A percentile compares a stretch with the other conserved stretches of the same genome.
These are phyloP conservation scores for Stenopsyche tienmushanensis DNA, from an alignment of 1,140 invertebrate species.

Conservation along the genomic window DNA sequence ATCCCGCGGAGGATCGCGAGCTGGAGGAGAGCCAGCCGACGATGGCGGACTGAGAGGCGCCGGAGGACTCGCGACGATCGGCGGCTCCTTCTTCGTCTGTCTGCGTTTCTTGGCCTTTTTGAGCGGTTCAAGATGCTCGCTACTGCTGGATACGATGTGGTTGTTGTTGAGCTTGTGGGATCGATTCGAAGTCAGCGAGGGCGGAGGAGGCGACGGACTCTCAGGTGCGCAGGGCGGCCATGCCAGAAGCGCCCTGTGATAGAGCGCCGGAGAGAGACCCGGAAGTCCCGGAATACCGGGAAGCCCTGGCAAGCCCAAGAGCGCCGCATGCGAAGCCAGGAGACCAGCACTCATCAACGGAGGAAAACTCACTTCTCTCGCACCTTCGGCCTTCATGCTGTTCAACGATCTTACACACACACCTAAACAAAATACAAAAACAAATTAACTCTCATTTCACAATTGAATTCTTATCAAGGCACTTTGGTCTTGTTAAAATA, in stretches of 20 bases:
- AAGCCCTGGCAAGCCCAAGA: conserved; percentile 44
- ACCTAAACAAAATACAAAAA: conserved; percentile 44
- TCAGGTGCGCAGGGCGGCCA: conserved; percentile 42
- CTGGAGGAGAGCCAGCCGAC: conserved; percentile 51
- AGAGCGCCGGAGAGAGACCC: conserved; percentile 53
- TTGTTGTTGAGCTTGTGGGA: conserved; percentile 38
- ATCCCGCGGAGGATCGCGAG: conserved; percentile 63
- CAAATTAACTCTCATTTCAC: too few relatives aligned
- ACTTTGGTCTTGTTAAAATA: too few relatives aligned
- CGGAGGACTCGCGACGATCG: conserved; percentile 48
- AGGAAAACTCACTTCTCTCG: conserved; percentile 50
- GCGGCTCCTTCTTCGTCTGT: conserved; percentile 21
- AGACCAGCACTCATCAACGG: conserved; percentile 51
- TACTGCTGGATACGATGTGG: conserved; percentile 34
- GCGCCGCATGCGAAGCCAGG: conserved; percentile 51
- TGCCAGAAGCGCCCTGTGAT: conserved; percentile 49
- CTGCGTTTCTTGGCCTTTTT: conserved; percentile 44
- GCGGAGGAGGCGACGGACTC: conserved; percentile 28
- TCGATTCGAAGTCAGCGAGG: background rate
- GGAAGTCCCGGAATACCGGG: conserved; percentile 46
- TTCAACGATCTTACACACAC: conserved; percentile 54
- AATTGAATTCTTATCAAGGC: too few relatives aligned
- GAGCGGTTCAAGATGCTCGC: conserved; percentile 17
- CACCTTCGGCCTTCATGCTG: conserved; percentile 51
- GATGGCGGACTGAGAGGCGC: conserved; percentile 50